These are phyloP conservation scores for Borostomias antarcticus DNA, from an alignment of 2,797 vertebrate species.

Conservation along the genomic window DNA sequence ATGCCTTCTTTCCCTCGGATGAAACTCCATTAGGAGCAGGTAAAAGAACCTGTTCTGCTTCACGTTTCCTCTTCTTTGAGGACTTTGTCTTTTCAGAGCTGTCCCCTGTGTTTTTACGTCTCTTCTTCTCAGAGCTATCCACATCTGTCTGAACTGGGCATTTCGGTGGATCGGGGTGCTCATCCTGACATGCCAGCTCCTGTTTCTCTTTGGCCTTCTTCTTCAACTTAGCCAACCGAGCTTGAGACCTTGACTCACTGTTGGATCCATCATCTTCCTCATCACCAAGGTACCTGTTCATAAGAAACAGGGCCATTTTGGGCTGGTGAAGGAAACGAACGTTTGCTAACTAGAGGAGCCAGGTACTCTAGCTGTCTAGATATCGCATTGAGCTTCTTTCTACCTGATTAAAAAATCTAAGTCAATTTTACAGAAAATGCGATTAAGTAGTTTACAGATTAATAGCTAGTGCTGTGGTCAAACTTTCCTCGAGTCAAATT, in stretches of 20 bases:
- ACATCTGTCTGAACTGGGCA: background rate
- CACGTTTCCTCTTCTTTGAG: conserved; percentile 45
- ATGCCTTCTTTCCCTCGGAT: background rate
- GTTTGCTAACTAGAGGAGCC: too few species aligned
- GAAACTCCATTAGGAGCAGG: background rate
- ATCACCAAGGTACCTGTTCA: conserved; percentile 73
- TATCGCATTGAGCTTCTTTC: too few species aligned
- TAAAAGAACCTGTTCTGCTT: background rate
- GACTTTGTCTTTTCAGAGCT: accelerated
- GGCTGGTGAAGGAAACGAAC: too few species aligned
- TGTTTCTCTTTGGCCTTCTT: conserved; percentile 78
- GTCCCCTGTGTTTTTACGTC: conserved; percentile 25
- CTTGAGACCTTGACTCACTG: conserved; percentile 67
- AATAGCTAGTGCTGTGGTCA: too few species aligned
- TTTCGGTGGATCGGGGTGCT: too few species aligned
- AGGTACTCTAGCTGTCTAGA: too few species aligned
- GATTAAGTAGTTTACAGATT: too few species aligned
- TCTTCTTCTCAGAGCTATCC: conserved; percentile 24
- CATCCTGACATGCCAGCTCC: conserved; percentile 31
- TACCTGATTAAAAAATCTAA: too few species aligned
- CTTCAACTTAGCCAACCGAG: conserved; percentile 81
- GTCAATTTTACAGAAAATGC: too few species aligned
- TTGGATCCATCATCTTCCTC: conserved; percentile 55
- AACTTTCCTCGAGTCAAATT: too few species aligned
- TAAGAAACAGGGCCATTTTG: conserved; percentile 6